Conservation (phyloP, 2,888 invertebrate species). For the Leucophenga maculata region DNA sequence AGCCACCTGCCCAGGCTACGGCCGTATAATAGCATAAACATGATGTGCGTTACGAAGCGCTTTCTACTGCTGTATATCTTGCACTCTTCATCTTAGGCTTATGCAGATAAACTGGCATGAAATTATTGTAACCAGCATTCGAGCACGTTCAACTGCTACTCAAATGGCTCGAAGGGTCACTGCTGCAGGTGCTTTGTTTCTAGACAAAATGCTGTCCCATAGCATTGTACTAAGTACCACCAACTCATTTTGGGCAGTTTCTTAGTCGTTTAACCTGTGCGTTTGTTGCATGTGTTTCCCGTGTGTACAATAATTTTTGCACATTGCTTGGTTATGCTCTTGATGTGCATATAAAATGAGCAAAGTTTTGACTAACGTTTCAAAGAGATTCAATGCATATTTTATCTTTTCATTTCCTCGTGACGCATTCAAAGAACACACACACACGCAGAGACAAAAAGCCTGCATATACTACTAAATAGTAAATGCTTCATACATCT, state of each 20-base stretch:
- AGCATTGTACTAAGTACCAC: background rate
- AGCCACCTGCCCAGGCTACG: slow-evolving; percentile 1
- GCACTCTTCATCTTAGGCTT: background rate
- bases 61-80: background rate
- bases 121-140: slow-evolving; percentile 62
- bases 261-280: slow-evolving; percentile 10
- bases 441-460: too few relatives aligned
- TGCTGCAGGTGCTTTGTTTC: too few relatives aligned
- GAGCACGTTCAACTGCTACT: slow-evolving; percentile 47
- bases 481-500: too few relatives aligned
- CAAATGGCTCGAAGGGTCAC: slow-evolving; percentile 1
- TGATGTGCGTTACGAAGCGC: background rate
- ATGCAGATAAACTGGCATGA: slow-evolving; percentile 52
- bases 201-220: too few relatives aligned
- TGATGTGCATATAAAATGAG: slow-evolving; percentile 1
- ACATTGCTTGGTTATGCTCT: background rate
- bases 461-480: too few relatives aligned
- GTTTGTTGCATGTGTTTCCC: slow-evolving; percentile 1
- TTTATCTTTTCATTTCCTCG: too few relatives aligned
- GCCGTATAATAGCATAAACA: background rate
- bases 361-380: too few relatives aligned
- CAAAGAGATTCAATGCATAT: too few relatives aligned
- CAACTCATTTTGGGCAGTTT: slow-evolving; percentile 1
- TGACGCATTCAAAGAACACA: too few relatives aligned
- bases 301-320: slow-evolving; percentile 18